phyloP scores from a whole-genome alignment of 2,797 vertebrate genomes.

The Odontamblyopus rebecca region DNA sequence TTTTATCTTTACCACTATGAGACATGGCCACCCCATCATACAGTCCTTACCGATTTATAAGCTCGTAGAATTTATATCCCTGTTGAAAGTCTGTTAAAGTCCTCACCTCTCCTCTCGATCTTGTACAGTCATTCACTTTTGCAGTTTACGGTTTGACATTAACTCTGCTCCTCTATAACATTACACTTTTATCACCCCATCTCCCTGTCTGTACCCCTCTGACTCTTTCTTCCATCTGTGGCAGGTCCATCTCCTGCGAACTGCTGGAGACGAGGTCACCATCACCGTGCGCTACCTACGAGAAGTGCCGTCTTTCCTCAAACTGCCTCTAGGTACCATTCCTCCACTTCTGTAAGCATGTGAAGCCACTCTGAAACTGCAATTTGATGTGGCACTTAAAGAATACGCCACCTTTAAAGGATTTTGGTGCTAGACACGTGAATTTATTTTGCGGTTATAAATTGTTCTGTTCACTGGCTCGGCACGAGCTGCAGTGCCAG shows the following conservation, averaged over 20 bases:
- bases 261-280: conserved; percentile 92
- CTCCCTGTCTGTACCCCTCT: conserved; percentile 9
- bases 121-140: conserved; percentile 28
- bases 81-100: conserved; percentile 25
- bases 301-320: conserved; percentile 93
- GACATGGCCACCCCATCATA: background rate
- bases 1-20: background rate
- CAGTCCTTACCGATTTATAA: background rate
- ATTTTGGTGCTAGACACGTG: conserved; percentile 19
- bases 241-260: conserved; percentile 93
- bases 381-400: conserved; percentile 24
- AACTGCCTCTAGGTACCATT: conserved; percentile 90
- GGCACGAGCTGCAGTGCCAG: conserved; percentile 38
- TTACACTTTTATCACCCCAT: conserved; percentile 25
- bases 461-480: conserved; percentile 47
- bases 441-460: conserved; percentile 48
- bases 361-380: conserved; percentile 14
- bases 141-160: conserved; percentile 31
- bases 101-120: conserved; percentile 42
- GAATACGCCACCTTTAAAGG: conserved; percentile 11
- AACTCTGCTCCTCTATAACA: conserved; percentile 39
- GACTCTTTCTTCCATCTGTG: conserved; percentile 10
- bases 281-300: conserved; percentile 92
- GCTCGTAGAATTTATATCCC: background rate
- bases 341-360: background rate